Base-by-base conservation (phyloP, 2,888 invertebrate species). In the Cosmopolites sordidus region DNA sequence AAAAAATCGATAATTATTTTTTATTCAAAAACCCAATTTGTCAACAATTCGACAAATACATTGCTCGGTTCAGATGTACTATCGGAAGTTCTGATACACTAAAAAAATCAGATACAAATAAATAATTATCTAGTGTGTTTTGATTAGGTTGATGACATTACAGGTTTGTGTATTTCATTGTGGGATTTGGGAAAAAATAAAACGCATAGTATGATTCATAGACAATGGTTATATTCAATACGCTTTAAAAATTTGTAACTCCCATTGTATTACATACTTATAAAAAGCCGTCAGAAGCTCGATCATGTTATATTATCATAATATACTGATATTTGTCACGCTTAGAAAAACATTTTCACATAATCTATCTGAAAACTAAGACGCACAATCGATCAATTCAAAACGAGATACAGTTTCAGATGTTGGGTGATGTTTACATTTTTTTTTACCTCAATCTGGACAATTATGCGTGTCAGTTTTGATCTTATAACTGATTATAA, bases 231-330 rank as follows among this genome's bases (percentile, higher is more conserved):
- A 73, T 73, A 72, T 71, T 73, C 69, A 72, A 73, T 73, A 73
- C 70, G 69, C 68, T 69, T 73, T 72, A 72, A 72, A 74, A 73
- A 71, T 73, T 68, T 73, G 70, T 72, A 72, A 69, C 70, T 69
- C 71, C 71, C 73, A 73, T 73, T 69, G 72, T 73, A 71, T 73
- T 74, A 74, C 73, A 74, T 73, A 72, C 68, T 57, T 62, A 70
- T 70, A 73, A 74, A 74, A 75, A 74, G 74, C 74, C 72, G 70
- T 73, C 72, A 71, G 73, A 74, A 74, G 74, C 75, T 74, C 73
- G 73, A 72, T 73, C 74, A 75, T 74, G 71, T 68, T 69, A 51
- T 70, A 68, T 72, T 69, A 73, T 72, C 46, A 55, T 58, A 52
- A 53, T 59, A 70, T 69, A 71, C 68, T 72, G 71, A 73, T 73